A percentile compares a stretch with the other conserved stretches of the same genome.
These are phyloP conservation scores for Babyrousa celebensis DNA, from an alignment of 2,797 vertebrate species.

Conservation along the genomic window DNA sequence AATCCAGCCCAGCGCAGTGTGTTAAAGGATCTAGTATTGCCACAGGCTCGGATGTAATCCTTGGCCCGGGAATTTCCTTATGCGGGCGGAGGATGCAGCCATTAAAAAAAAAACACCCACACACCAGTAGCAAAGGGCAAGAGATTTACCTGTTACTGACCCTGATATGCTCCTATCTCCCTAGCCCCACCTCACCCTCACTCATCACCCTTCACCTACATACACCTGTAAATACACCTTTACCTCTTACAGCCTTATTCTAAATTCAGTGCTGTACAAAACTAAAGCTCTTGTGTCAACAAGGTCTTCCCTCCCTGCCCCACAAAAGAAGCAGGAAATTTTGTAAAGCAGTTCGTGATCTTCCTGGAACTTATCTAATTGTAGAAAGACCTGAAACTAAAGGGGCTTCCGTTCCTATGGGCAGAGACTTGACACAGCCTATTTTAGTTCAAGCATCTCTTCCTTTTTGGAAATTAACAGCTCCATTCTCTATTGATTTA, in stretches of 20 bases:
- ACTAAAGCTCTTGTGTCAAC: slow-evolving; percentile 52
- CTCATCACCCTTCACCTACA: neutral
- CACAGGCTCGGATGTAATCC: no score
- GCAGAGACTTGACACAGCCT: slow-evolving; percentile 81
- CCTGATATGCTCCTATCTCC: neutral
- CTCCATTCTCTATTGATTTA: slow-evolving; percentile 86
- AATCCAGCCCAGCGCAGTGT: no score
- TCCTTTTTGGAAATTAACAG: slow-evolving; percentile 86
- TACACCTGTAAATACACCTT: neutral
- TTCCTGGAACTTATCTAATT: slow-evolving; percentile 83
- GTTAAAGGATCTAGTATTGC: no score
- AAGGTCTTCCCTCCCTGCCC: neutral
- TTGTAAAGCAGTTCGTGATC: slow-evolving; percentile 81
- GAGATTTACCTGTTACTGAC: neutral
- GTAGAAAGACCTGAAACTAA: slow-evolving; percentile 77
- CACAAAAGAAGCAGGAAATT: slow-evolving; percentile 67
- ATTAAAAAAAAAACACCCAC: no score
- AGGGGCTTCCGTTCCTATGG: slow-evolving; percentile 82
- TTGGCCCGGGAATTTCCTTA: no score
- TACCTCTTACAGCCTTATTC: neutral
- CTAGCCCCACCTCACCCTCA: neutral
- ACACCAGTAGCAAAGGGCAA: slow-evolving; percentile 52
- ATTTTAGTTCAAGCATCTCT: slow-evolving; percentile 88
- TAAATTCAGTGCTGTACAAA: slow-evolving; percentile 60
- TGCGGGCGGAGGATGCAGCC: no score